Evolutionary conservation across 2,797 vertebrate species (phyloP), one percentile per base, ranked within the genome.

Genomic region (Hydrophis major): DNA sequence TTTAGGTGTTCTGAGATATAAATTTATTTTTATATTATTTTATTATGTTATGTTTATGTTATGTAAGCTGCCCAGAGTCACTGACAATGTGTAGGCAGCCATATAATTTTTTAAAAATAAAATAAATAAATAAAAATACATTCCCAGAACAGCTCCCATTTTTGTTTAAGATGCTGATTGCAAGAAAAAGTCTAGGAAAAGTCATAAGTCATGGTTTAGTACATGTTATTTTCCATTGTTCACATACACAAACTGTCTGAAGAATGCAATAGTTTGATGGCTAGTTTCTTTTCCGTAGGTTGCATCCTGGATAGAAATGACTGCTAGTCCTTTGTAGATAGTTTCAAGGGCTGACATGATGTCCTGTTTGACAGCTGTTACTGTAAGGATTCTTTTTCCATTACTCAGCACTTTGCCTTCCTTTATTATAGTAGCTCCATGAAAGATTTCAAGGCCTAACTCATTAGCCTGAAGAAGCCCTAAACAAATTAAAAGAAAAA

Each of bases 241-340:
- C 92, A 96, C 97, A 55, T 95, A 97, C 97, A 95, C 95, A 96
- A 94, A 96, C 55, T 89, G 97, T 10, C 89, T 96, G 69, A 98
- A 97, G 96, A 98, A 97, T 53, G 94, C 93, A 86, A 98, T 95
- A 92, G 98, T 98, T 1, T 96, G 96, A 93, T 98, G 98, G 57
- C 97, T 98, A 2, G 98, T 98, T 96, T 99, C 98, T 0, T 95
- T 97, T 37, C 98, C 97, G 95, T 97, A 98, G 18, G 97, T 97
- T 0, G 98, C 98, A 0, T 97, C 98, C 0, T 97, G 97, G 96
- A 99, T 99, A 53, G 93, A 96, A 10, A 99, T 94, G 4, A 97
- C 93, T 0, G 97, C 97, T 90, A 98, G 97, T 0, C 98, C 98
- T 57, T 86, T 97, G 95, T 98, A 98, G 95, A 98, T 98, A 0